Evolutionary conservation across 2,113 vertebrate genomes (phyloP), one percentile per base, ranked within the genome.

Genomic region (Sterna hirundo): DNA sequence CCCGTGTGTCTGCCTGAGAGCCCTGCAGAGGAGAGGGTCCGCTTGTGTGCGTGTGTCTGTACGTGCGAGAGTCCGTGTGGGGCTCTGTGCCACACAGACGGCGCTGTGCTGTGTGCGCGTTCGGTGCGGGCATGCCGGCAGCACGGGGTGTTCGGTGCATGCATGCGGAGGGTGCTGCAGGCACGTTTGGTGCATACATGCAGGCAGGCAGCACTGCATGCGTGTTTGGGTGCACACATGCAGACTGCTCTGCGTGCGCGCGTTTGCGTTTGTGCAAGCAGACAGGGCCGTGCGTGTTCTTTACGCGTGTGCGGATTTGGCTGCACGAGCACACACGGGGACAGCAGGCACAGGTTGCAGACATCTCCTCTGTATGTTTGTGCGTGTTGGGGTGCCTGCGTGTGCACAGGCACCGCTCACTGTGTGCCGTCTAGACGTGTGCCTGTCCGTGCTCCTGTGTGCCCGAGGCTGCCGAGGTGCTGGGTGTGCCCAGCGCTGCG

Each of bases 401-500:
- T 27, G 26, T 38, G 23, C 23, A 23, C 40, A 42, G 61, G 13
- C 44, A 75, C 46, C 21, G 27, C 30, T 11, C 15, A 4, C 8
- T n/a, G 18, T 0, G 0, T 68, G 62, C 26, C 42, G 25, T 42
- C 0, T 0, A 32, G 13, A 10, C 0, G 2, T 3, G 5, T 11
- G 52, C 15, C n/a, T 51, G 23, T 10, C 75, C 47, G 19, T 76
- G 68, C 60, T 74, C 38, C 44, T 18, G 47, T 5, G 0, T 34
- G 29, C 29, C 32, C 11, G 71, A 42, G 54, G 32, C 52, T 83
- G 68, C 26, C 0, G 5, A 16, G 22, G 40, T 47, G 71, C 76
- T 44, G 38, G 27, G 20, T 20, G 34, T 32, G 19, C 69, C 17
- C 27, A 30, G 16, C 61, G 34, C 9, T 5, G 5, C 7, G 10